Evolutionary conservation across 1,140 invertebrate species (phyloP).

Genomic region (Melanaphis sacchari): DNA sequence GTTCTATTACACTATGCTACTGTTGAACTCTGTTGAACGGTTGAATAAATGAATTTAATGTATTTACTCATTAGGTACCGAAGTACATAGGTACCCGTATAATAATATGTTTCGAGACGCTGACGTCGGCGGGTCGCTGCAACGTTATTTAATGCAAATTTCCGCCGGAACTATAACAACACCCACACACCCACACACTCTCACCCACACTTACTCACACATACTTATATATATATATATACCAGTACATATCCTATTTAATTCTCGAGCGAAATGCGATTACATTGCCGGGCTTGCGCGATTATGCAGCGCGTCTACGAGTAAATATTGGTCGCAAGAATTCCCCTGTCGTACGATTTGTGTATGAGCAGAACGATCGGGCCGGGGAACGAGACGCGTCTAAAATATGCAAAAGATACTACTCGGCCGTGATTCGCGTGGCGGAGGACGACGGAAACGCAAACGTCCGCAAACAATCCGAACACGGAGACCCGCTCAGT

Average conservation of each 20-base stretch:
- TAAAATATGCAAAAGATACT: slow-evolving; percentile 11
- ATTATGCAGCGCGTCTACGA: not conserved
- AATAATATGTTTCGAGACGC: not conserved
- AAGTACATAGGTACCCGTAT: too few species aligned
- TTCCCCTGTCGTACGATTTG: not conserved
- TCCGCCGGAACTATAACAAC: not conserved
- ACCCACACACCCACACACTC: not conserved
- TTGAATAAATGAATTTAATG: too few species aligned
- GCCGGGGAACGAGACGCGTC: not conserved
- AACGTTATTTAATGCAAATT: not conserved
- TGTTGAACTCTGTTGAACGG: too few species aligned
- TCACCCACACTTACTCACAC: too few species aligned
- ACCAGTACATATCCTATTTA: not conserved
- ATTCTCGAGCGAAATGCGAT: not conserved
- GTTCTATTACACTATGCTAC: too few species aligned
- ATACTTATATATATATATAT: too few species aligned
- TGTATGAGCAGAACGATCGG: not conserved
- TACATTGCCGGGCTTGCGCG: not conserved
- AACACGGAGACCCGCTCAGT: not conserved
- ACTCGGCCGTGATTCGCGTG: not conserved
- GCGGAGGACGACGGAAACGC: not conserved
- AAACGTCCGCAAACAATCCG: not conserved
- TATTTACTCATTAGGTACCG: too few species aligned
- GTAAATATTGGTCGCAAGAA: not conserved
- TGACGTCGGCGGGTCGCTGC: too few species aligned